A percentile compares a stretch with the other conserved stretches of the same genome.
Evolutionary conservation across 2,113 vertebrate species (phyloP).

Genomic region (Petroica traversi): DNA sequence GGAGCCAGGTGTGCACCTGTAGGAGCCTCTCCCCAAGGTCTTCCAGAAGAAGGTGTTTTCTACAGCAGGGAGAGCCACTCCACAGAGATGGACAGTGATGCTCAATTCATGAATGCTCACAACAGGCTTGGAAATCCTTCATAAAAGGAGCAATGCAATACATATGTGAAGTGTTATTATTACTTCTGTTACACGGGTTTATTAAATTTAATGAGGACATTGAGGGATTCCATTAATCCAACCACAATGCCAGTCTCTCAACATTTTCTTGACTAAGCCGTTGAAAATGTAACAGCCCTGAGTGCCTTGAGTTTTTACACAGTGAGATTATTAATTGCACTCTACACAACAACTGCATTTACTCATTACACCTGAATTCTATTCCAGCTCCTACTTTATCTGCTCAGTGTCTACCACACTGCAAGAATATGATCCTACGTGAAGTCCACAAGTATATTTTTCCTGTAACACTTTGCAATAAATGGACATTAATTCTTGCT

Average conservation of each 20-base stretch:
- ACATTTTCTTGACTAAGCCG: background rate
- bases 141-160: background rate
- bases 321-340: background rate
- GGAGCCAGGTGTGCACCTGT: background rate
- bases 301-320: background rate
- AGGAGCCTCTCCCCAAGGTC: background rate
- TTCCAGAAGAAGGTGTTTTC: background rate
- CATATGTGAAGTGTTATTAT: background rate
- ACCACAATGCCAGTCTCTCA: background rate
- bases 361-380: background rate
- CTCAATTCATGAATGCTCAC: background rate
- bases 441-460: constrained; percentile 21
- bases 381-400: background rate
- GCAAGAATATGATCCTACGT: background rate
- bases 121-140: background rate
- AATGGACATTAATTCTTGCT: constrained; percentile 51
- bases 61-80: background rate
- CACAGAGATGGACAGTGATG: fast-evolving
- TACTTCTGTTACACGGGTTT: background rate
- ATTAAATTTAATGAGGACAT: constrained; percentile 7
- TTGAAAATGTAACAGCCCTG: background rate
- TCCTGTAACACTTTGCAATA: constrained; percentile 9
- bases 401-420: background rate
- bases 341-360: background rate
- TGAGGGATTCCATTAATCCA: background rate